Evolutionary conservation across 1,140 invertebrate genomes (phyloP).

Genomic region (Cherax destructor): DNA sequence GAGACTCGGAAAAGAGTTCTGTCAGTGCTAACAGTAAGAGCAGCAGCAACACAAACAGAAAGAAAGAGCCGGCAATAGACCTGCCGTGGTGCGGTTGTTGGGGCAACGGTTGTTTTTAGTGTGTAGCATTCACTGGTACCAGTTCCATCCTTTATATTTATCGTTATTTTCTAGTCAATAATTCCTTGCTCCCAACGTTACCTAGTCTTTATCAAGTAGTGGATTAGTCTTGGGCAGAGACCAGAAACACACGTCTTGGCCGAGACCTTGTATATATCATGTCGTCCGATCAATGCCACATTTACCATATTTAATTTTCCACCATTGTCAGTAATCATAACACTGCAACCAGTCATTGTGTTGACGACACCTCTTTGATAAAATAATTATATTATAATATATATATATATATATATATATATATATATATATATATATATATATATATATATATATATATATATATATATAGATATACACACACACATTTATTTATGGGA

Average conservation of each 20-base stretch:
- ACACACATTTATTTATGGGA: neutral
- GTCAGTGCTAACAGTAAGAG: slow-evolving; percentile 71
- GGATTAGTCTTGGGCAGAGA: slow-evolving; percentile 57
- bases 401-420: slow-evolving; percentile 16
- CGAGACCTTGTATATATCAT: slow-evolving; percentile 65
- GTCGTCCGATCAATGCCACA: slow-evolving; percentile 55
- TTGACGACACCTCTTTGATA: neutral
- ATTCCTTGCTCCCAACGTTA: slow-evolving; percentile 53
- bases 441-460: slow-evolving; percentile 45
- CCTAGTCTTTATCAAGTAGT: slow-evolving; percentile 64
- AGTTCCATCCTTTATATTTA: slow-evolving; percentile 68
- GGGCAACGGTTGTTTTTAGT: slow-evolving; percentile 87
- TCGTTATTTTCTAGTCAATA: slow-evolving; percentile 63
- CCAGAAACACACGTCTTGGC: slow-evolving; percentile 64
- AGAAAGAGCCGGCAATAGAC: slow-evolving; percentile 75
- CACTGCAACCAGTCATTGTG: slow-evolving; percentile 54
- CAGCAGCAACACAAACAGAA: slow-evolving; percentile 63
- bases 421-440: slow-evolving; percentile 29
- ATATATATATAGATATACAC: slow-evolving; percentile 30
- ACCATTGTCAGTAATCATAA: slow-evolving; percentile 51
- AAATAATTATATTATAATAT: neutral
- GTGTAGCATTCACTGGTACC: slow-evolving; percentile 60
- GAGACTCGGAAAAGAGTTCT: slow-evolving; percentile 71
- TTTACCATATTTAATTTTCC: slow-evolving; percentile 53
- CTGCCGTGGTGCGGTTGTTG: slow-evolving; percentile 92